These are phyloP conservation scores for Pinctada fucata DNA, from an alignment of 2,888 invertebrate species.

Conservation along the genomic window DNA sequence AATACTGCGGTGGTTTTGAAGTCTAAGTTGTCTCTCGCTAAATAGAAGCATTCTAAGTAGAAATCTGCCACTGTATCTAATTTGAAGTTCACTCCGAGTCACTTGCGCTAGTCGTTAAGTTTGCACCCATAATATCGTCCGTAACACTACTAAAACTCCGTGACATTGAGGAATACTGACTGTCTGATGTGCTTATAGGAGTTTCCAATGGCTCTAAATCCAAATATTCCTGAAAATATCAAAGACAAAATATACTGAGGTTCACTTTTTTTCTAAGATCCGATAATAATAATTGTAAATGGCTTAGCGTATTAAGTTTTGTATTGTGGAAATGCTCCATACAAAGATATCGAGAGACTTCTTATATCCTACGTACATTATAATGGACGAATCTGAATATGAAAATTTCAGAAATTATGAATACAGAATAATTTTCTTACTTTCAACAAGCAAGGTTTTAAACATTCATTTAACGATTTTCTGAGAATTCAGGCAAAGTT, in stretches of 20 bases:
- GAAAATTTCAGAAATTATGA: no score
- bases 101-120: slow-evolving; percentile 2
- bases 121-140: slow-evolving; percentile 16
- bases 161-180: slow-evolving; percentile 75
- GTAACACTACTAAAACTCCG: slow-evolving; percentile 59
- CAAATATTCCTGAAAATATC: slow-evolving; percentile 84
- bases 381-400: no score
- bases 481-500: no score
- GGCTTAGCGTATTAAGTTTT: no score
- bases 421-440: no score
- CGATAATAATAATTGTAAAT: not conserved
- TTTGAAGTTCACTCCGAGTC: not conserved
- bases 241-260: slow-evolving; percentile 10
- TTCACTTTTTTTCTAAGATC: not conserved
- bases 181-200: slow-evolving; percentile 67
- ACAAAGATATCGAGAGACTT: no score
- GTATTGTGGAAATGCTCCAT: no score
- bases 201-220: slow-evolving; percentile 81
- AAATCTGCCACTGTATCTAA: not conserved
- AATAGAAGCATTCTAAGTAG: not conserved
- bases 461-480: no score
- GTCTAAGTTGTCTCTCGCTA: not conserved
- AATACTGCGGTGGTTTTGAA: not conserved
- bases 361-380: no score
- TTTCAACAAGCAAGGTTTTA: no score